phyloP scores from a whole-genome alignment of 2,797 vertebrate species.

The Botia kubotai region DNA sequence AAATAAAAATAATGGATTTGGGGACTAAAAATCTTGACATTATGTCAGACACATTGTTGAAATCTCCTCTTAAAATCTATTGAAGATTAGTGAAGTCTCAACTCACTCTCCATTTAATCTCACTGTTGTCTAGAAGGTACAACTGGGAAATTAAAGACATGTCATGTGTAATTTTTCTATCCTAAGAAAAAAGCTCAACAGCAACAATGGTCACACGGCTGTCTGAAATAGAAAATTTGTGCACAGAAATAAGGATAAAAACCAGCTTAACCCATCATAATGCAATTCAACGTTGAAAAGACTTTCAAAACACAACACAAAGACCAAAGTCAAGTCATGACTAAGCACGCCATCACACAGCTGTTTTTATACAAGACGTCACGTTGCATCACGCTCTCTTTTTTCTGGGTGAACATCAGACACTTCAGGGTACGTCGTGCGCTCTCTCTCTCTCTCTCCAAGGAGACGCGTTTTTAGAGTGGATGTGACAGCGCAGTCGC shows the following conservation, averaged over 20 bases:
- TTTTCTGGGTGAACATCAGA: conserved; percentile 1
- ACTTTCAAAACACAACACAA: conserved; percentile 1
- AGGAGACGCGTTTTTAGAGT: conserved; percentile 24
- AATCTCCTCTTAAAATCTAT: too few relatives aligned
- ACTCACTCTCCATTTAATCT: too few relatives aligned
- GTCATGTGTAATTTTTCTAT: neutral
- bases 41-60: neutral
- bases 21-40: neutral
- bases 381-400: neutral
- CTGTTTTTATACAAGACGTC: conserved; percentile 9
- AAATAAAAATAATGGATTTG: neutral
- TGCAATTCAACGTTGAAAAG: conserved; percentile 1
- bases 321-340: neutral
- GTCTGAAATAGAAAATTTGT: neutral
- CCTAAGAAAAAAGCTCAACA: neutral
- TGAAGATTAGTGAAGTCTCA: too few relatives aligned
- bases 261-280: neutral
- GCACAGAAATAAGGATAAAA: neutral
- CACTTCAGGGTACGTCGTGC: neutral
- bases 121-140: neutral
- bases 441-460: neutral
- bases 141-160: neutral
- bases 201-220: neutral
- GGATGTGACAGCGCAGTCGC: conserved; percentile 27
- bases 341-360: conserved; percentile 14